Base-by-base conservation (phyloP, 1,140 invertebrate species). In the Copidosoma floridanum region DNA sequence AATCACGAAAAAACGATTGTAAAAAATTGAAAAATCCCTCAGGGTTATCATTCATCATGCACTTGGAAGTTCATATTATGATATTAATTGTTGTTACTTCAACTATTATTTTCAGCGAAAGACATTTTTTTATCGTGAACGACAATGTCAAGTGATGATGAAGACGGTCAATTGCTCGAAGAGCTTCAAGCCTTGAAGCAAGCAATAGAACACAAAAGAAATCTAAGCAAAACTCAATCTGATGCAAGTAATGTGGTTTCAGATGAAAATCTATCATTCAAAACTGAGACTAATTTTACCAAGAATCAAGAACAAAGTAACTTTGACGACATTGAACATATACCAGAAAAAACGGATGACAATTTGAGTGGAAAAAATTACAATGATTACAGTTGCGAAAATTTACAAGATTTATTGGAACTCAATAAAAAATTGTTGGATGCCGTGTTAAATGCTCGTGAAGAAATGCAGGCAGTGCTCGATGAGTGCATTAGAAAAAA, bases 351-450 rank as follows among this genome's bases (percentile, higher is more conserved):
- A n/a, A n/a, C n/a, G n/a, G 40, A 41, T 41, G 40, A 20, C 6
- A 6, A 41, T 41, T 47, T 29, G 40, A 50, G 32, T 14, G 32
- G 40, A 37, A 24, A 58, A 32, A 2, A 3, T 16, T 56, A 54
- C 46, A 38, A 50, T 16, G 56, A 55, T 24, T 55, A 61, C 56
- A 35, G 37, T 4, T 62, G 60, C 44, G 44, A 51, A n/a, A 38
- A 57, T 27, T 51, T 62, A 21, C 38, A 62, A 46, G 23, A 58
- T 29, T 43, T 70, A 8, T 52, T 72, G 24, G 48, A 68, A 3
- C 52, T 70, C 1, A 79, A 80, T 57, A 64, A 61, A 47, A 41
- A 57, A 43, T 50, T 78, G 24, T 68, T 67, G 0, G 55, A 65
- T 7, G 32, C 50, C 0, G 46, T 77, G 14, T n/a, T 16, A 6